Percentiles rank a stretch among this genome's conserved stretches.
Conservation (phyloP, 2,113 vertebrate species). For the Mormyrus lacerda region DNA sequence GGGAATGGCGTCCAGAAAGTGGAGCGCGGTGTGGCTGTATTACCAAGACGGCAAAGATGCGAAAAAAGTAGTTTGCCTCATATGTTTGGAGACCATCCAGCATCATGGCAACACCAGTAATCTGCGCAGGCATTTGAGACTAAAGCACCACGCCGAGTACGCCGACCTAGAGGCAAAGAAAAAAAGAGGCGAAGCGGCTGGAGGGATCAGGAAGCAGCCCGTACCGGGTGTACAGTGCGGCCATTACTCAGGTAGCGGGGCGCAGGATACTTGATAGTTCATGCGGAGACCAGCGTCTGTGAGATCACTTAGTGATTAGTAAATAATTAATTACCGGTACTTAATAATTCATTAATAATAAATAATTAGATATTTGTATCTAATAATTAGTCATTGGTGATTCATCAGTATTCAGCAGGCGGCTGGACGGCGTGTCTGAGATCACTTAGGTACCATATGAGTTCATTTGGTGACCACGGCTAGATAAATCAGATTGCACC, state of each 20-base stretch:
- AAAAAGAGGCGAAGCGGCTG: background rate
- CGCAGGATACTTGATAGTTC: background rate
- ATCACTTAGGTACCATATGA: background rate
- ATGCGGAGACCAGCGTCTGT: background rate
- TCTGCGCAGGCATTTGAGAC: conserved; percentile 13
- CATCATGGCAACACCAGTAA: conserved; percentile 18
- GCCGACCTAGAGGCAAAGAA: conserved; percentile 7
- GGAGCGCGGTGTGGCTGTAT: conserved; percentile 16
- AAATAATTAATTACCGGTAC: background rate
- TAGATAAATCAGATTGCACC: background rate
- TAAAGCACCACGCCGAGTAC: conserved; percentile 14
- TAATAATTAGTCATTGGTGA: background rate
- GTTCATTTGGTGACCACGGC: background rate
- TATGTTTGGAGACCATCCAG: conserved; percentile 11
- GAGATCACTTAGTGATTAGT: background rate
- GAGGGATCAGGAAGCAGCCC: background rate
- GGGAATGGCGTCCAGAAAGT: conserved; percentile 17
- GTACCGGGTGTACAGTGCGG: background rate
- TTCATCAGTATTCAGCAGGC: background rate
- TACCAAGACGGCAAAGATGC: conserved; percentile 6
- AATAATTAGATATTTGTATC: background rate
- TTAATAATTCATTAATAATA: background rate
- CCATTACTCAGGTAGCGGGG: background rate
- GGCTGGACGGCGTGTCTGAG: background rate
- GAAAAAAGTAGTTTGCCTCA: conserved; percentile 4